Evolutionary conservation across 1,140 invertebrate species (phyloP), one percentile per base, ranked within the genome.

Genomic region (Limonius californicus): DNA sequence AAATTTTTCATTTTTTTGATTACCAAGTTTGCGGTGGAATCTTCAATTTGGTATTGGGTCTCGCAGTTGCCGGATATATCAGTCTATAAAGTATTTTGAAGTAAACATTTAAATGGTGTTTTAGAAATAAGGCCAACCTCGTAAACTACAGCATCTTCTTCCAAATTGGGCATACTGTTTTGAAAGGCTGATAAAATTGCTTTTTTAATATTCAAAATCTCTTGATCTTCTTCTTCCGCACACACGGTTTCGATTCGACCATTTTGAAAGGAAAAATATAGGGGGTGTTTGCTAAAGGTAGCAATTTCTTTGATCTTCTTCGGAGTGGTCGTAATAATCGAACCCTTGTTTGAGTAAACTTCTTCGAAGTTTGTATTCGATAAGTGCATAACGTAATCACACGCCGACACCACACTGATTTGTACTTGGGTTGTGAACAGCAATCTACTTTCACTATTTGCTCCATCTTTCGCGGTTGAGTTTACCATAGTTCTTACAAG

Each of bases 51-150:
- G 70, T 89, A 90, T 12, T 77, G 70, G 0, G 85, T 84, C 7
- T 81, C 75, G 63, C 88, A 90, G 23, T 81, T 78, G 2, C 88
- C 89, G 54, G 84, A 82, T 1, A 90, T 79, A 70, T 90, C 88
- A 45, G 84, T 74, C 65, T 86, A 16, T 30, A 61, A 55, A 18
- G 1, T 7, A 27, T 4, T 27, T 27, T 27, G 23, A 3, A 27
- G 23, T 27, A 4, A 21, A 32, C 27, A 19, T 30, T 16, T n/a
- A 27, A 56, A 27, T 56, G 12, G 4, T 12, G 30, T 14, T 12
- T 42, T 16, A 11, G 6, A 16, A 57, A 30, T 57, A 8, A 35
- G 21, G 21, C 15, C 83, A 0, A 77, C 69, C 0, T 71, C 67
- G 6, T 70, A 74, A 56, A 81, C 76, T 53, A 84, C 80, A 3